Evolutionary conservation across 2,888 invertebrate species (phyloP).

Genomic region (Bombylius major): DNA sequence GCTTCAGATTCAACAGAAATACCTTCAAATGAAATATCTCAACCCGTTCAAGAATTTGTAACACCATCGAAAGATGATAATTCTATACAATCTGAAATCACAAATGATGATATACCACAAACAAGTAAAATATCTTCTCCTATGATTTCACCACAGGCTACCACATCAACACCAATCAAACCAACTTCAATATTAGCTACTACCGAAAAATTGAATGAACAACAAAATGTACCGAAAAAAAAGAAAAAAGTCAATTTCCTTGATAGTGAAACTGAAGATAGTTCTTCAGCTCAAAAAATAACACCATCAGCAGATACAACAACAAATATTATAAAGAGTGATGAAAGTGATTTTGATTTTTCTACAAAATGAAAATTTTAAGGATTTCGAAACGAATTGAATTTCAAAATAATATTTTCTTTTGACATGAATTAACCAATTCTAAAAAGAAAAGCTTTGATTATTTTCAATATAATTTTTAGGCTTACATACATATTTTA

Average conservation of each 20-base stretch:
- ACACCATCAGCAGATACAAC: conserved; percentile 9
- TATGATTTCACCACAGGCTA: background rate
- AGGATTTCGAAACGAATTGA: background rate
- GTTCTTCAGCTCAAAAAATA: conserved; percentile 20
- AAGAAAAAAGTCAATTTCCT: conserved; percentile 36
- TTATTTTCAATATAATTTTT: too few species aligned
- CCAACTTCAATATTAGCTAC: conserved; percentile 21
- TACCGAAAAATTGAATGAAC: conserved; percentile 23
- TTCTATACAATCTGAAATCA: too few species aligned
- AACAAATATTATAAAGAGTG: conserved; percentile 12
- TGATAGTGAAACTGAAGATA: conserved; percentile 35
- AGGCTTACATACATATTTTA: too few species aligned
- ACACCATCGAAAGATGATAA: too few species aligned
- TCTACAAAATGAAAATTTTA: conserved; percentile 20
- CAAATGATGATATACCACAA: too few species aligned
- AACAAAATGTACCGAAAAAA: conserved; percentile 23
- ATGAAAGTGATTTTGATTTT: conserved; percentile 37
- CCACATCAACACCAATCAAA: background rate
- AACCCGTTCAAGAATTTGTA: too few species aligned
- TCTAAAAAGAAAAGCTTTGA: too few species aligned
- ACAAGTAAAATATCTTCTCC: too few species aligned
- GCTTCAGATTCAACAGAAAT: too few species aligned
- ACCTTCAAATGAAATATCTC: too few species aligned
- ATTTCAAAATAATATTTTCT: background rate
- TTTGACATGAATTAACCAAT: too few species aligned